Conservation (phyloP, 2,888 invertebrate genomes). For the Adineta ricciae region DNA sequence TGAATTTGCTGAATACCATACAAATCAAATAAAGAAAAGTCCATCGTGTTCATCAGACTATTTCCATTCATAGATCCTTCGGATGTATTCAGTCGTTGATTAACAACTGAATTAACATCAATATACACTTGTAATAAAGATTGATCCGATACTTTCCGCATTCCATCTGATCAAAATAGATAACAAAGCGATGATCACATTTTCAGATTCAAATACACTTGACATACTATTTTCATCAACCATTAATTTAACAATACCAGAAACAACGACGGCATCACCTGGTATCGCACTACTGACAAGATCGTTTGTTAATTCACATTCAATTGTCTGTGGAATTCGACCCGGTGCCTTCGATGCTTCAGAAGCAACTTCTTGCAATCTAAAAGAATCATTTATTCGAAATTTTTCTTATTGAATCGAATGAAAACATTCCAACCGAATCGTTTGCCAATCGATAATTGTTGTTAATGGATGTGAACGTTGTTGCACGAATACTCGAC, state of each 20-base stretch:
- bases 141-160: constrained; percentile 47
- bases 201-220: constrained; percentile 40
- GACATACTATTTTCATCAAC: constrained; percentile 34
- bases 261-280: constrained; percentile 75
- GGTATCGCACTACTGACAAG: constrained; percentile 72
- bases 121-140: constrained; percentile 60
- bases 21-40: constrained; percentile 63
- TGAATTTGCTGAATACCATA: constrained; percentile 65
- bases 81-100: constrained; percentile 56
- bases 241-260: constrained; percentile 69
- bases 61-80: not conserved
- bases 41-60: constrained; percentile 24
- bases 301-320: constrained; percentile 73
- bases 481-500: constrained; percentile 19
- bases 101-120: constrained; percentile 66
- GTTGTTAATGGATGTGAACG: constrained; percentile 27
- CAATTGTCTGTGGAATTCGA: constrained; percentile 66
- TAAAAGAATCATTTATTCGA: not conserved
- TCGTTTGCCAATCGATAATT: constrained; percentile 33
- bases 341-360: constrained; percentile 52
- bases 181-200: too few species aligned
- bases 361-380: not conserved
- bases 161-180: constrained; percentile 37
- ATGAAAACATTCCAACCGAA: not conserved
- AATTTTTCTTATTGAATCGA: not conserved